Base-by-base conservation (phyloP, 2,797 vertebrate genomes). In the Ptychobarbus kaznakovi region DNA sequence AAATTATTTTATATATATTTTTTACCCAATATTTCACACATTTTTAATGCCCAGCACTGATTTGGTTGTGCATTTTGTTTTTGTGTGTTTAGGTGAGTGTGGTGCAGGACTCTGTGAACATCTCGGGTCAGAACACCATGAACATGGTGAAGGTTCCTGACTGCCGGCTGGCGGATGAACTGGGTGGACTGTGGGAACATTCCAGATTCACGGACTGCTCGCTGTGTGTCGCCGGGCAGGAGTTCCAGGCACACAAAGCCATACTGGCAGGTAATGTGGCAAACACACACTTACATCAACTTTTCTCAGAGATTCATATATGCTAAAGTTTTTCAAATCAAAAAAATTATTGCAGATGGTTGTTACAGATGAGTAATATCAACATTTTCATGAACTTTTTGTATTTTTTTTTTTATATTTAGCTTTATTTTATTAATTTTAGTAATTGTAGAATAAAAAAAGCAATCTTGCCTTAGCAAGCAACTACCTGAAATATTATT, bases 111-210 rank as follows among this genome's bases (percentile, higher is more conserved):
- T 99, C 98, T 0, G 98, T 99, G 88, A 99, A 99, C 91, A 99
- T 99, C 93, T 99, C 98, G 0, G 98, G 98, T 6, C 98, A 99
- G 95, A 99, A 99, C 92, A 99, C 97, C 40, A 99, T 99, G 98
- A 99, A 99, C 92, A 99, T 99, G 98, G 98, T 99, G 91, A 99
- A 99, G 94, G 98, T 99, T 42, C 98, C 98, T 0, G 98, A 99
- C 91, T 99, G 98, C 89, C 96, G 98, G 69, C 92, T 99, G 92
- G 97, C 98, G 0, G 98, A 99, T 18, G 98, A 99, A 91, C 91
- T 99, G 80, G 98, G 98, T 15, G 98, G 97, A 42, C 93, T 99
- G 69, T 99, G 98, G 98, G 98, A 99, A 93, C 99, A 98, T 90
- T 99, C 98, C 0, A 96, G 97, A 87, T 99, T 99, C 94, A 99